Evolutionary conservation across 2,797 vertebrate species (phyloP), one percentile per base, ranked within the genome.

Genomic region (Phalloptychus januarius): DNA sequence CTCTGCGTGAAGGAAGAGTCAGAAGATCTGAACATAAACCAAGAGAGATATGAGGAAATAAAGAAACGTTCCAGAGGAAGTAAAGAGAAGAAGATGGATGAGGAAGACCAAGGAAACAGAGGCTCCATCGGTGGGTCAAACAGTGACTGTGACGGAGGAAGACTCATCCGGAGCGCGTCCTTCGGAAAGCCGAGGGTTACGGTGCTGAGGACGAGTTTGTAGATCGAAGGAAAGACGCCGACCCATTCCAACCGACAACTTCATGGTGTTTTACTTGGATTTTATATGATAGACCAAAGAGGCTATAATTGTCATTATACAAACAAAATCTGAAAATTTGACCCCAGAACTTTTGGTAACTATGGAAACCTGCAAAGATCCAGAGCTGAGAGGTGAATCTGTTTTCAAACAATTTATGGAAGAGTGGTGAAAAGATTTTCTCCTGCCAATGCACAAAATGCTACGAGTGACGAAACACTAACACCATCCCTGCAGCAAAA

Each of bases 141-240:
- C 76, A 85, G 87, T 10, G 40, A 20, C 20, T 52, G 42, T 5
- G 82, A 92, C n/a, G 71, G 54, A 0, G 69, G 76, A 28, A 25
- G 76, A 5, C 67, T 85, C 31, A 83, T 77, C 71, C 88, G 79
- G 72, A 92, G 87, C 6, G 86, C 87, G 20, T 92, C 90, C 71
- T 94, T 94, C 31, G 87, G 91, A 58, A 94, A 90, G 67, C 79
- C 93, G 3, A 87, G 94, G 72, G 92, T 95, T 18, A 95, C 93
- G 0, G 92, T 95, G 12, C 56, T 95, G 70, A 93, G 92, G 88
- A 95, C 95, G 20, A 95, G 94, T 92, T 88, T 95, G 78, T 95
- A 93, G 87, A 85, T 77, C 45, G 15, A 58, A 76, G 69, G 73
- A n/a, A 76, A 23, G 58, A 45, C 1, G 33, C 54, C 0, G 67